These are phyloP conservation scores for Drosophila athabasca DNA, from an alignment of 1,140 invertebrate species.

Conservation along the genomic window DNA sequence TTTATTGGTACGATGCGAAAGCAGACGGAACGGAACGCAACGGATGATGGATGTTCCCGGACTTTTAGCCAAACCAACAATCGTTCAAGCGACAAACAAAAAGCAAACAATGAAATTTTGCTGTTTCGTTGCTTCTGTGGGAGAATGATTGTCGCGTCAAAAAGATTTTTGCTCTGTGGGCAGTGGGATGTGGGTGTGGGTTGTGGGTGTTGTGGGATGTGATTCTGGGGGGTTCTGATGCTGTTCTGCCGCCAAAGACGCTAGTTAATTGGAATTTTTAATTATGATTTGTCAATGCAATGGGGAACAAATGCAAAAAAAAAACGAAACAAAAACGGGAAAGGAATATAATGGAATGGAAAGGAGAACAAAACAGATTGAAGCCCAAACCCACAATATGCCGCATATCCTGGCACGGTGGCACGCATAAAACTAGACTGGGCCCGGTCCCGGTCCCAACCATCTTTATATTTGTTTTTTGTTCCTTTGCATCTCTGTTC, in stretches of 20 bases:
- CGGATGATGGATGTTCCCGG: too few species aligned
- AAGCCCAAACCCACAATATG: too few species aligned
- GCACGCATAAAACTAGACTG: conserved; percentile 48
- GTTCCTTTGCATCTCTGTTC: conserved; percentile 13
- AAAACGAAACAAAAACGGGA: conserved; percentile 7
- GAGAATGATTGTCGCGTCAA: conserved; percentile 6
- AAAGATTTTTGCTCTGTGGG: conserved; percentile 23
- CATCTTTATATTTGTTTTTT: conserved; percentile 2
- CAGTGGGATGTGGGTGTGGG: conserved; percentile 9
- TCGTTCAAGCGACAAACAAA: conserved; percentile 3
- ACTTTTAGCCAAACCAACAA: too few species aligned
- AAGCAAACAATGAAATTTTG: conserved; percentile 19
- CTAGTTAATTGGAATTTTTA: conserved; percentile 76
- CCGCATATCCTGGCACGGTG: conserved; percentile 13
- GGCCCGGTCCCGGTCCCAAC: too few species aligned
- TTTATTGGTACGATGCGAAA: background rate
- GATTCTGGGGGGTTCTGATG: background rate
- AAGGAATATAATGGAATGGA: background rate
- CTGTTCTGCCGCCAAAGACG: conserved; percentile 46
- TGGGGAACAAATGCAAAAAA: conserved; percentile 6
- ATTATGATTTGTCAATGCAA: conserved; percentile 73
- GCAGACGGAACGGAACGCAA: too few species aligned
- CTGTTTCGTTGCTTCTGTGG: conserved; percentile 2
- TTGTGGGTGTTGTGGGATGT: background rate
- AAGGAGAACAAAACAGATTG: too few species aligned